Evolutionary conservation across 2,113 vertebrate species (phyloP).

Genomic region (Cariama cristata): DNA sequence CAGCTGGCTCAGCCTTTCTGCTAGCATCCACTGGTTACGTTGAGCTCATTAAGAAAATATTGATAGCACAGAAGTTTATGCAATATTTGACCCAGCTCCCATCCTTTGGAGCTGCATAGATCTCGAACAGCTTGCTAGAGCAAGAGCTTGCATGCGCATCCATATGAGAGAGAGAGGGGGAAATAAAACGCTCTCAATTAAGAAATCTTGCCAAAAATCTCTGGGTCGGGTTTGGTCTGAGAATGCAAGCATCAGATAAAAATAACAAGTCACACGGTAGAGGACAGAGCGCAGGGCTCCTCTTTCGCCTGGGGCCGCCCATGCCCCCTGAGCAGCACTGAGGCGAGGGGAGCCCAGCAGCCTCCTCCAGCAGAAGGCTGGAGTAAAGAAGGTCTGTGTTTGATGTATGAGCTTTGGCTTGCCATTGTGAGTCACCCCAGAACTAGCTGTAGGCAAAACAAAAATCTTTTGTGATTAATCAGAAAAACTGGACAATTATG

Average conservation of each 20-base stretch:
- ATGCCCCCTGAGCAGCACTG: slow-evolving; percentile 62
- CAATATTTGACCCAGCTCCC: background rate
- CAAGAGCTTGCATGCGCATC: background rate
- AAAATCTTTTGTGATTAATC: slow-evolving; percentile 96
- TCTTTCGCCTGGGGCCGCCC: slow-evolving; percentile 80
- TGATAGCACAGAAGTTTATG: background rate
- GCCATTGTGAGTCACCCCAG: slow-evolving; percentile 86
- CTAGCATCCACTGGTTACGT: background rate
- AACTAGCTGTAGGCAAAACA: slow-evolving; percentile 88
- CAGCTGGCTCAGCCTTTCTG: slow-evolving; percentile 15
- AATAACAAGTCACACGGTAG: slow-evolving; percentile 86
- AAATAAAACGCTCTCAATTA: slow-evolving; percentile 44
- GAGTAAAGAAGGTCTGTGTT: slow-evolving; percentile 80
- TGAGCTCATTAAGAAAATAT: slow-evolving; percentile 42
- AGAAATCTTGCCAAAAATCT: slow-evolving; percentile 62
- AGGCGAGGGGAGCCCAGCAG: slow-evolving; percentile 55
- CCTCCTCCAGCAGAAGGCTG: slow-evolving; percentile 77
- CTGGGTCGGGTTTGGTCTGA: slow-evolving; percentile 74
- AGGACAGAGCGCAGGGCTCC: slow-evolving; percentile 80
- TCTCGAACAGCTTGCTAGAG: background rate
- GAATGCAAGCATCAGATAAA: slow-evolving; percentile 87
- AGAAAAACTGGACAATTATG: slow-evolving; percentile 92
- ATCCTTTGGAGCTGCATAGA: background rate
- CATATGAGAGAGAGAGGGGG: background rate
- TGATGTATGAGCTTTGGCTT: slow-evolving; percentile 89